These are phyloP conservation scores for Macrostomum lignano DNA, from an alignment of 1,140 invertebrate genomes.

Conservation along the genomic window DNA sequence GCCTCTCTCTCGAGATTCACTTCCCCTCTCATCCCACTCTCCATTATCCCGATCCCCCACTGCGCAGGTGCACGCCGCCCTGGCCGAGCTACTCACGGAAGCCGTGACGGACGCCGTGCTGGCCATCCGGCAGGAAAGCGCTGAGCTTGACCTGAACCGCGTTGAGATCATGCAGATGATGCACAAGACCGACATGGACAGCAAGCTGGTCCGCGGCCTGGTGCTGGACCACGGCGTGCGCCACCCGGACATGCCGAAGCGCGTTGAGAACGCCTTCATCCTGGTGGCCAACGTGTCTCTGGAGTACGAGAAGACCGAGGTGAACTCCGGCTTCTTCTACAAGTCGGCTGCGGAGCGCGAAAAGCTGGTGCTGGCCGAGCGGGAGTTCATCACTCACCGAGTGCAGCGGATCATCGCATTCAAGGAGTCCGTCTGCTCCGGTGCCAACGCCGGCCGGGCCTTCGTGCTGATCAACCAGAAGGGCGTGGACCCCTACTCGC, in stretches of 20 bases:
- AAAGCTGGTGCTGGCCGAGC: constrained; percentile 66
- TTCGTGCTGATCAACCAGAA: constrained; percentile 98
- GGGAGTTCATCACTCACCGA: constrained; percentile 77
- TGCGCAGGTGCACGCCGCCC: constrained; percentile 46
- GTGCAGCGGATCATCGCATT: constrained; percentile 79
- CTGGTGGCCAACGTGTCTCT: constrained; percentile 87
- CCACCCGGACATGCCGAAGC: constrained; percentile 98
- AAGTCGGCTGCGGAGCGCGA: constrained; percentile 75
- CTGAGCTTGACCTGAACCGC: constrained; percentile 75
- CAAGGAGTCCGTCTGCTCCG: constrained; percentile 59
- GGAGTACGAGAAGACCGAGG: constrained; percentile 93
- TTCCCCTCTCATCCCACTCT: no score
- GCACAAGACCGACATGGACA: constrained; percentile 78
- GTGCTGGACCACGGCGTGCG: constrained; percentile 87
- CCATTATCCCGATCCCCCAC: no score
- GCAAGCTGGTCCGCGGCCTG: constrained; percentile 37
- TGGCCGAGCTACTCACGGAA: constrained; percentile 66
- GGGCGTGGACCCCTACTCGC: constrained; percentile 82
- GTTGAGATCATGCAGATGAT: constrained; percentile 91
- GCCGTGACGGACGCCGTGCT: constrained; percentile 44
- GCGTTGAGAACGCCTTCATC: constrained; percentile 66
- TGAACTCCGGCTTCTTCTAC: constrained; percentile 97
- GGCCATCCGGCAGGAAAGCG: constrained; percentile 39
- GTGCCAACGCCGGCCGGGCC: constrained; percentile 28
- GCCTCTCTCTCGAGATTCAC: no score